phyloP scores from a whole-genome alignment of 2,113 vertebrate species.

The Lota lota region DNA sequence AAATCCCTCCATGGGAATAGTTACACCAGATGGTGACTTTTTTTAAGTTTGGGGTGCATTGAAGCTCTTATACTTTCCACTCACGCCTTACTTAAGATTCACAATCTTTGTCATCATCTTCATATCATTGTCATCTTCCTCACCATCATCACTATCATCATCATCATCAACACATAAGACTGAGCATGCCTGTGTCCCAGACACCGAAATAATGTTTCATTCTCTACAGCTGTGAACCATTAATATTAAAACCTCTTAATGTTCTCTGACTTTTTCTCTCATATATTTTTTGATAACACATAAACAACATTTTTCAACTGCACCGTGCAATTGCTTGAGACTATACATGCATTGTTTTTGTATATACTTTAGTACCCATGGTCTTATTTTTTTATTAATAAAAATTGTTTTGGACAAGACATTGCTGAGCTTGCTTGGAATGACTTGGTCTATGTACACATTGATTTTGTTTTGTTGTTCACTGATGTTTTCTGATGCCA shows the following conservation, averaged over 20 bases:
- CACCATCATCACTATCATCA: slow-evolving; percentile 15
- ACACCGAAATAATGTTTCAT: slow-evolving; percentile 63
- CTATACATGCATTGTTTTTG: slow-evolving; percentile 80
- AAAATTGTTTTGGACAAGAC: slow-evolving; percentile 72
- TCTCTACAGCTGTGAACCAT: slow-evolving; percentile 54
- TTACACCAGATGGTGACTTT: slow-evolving; percentile 27
- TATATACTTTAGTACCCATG: slow-evolving; percentile 71
- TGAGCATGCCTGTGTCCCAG: slow-evolving; percentile 79
- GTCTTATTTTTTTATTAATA: slow-evolving; percentile 65
- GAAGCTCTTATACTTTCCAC: too few relatives aligned
- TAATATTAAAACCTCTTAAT: slow-evolving; percentile 39
- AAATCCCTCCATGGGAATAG: slow-evolving; percentile 64
- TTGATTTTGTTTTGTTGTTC: slow-evolving; percentile 44
- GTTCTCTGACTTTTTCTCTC: slow-evolving; percentile 39
- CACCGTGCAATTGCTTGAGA: slow-evolving; percentile 80
- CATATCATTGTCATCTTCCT: slow-evolving; percentile 6
- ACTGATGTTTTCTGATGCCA: slow-evolving; percentile 63
- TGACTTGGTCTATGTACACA: slow-evolving; percentile 73
- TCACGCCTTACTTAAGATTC: background rate
- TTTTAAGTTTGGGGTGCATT: too few relatives aligned
- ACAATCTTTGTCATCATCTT: background rate
- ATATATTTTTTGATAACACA: slow-evolving; percentile 62
- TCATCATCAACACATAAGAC: slow-evolving; percentile 77
- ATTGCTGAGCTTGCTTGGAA: slow-evolving; percentile 69
- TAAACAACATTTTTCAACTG: slow-evolving; percentile 67